Evolutionary conservation across 2,113 vertebrate genomes (phyloP).

Genomic region (Chauna torquata): DNA sequence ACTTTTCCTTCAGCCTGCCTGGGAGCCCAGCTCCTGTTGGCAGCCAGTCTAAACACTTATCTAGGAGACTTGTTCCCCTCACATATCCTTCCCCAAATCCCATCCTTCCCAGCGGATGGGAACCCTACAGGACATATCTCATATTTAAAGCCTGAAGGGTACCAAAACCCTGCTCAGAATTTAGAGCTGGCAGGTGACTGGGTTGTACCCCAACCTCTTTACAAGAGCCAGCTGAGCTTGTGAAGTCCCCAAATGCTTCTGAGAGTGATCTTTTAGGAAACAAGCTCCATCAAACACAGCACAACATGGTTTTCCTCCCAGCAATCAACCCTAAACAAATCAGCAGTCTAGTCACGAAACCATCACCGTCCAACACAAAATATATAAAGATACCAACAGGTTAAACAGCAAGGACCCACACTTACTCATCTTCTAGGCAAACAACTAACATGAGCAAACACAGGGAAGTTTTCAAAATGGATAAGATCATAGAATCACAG

Average conservation of each 20-base stretch:
- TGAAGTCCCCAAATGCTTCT: not conserved
- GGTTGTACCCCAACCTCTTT: not conserved
- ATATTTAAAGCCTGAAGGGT: not conserved
- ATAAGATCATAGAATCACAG: not conserved
- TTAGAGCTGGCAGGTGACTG: not conserved
- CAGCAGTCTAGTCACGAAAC: not conserved
- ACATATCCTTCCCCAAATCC: not conserved
- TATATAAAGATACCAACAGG: fast-evolving
- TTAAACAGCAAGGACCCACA: not conserved
- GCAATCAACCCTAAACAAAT: not conserved
- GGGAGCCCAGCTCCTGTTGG: not conserved
- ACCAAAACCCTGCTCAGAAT: not conserved
- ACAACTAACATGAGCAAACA: not conserved
- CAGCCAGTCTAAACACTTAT: not conserved
- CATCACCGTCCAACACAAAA: not conserved
- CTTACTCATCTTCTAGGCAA: not conserved
- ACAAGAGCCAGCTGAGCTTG: not conserved
- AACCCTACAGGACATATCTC: not conserved
- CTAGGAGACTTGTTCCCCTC: not conserved
- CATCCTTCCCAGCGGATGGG: not conserved
- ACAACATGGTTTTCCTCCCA: not conserved
- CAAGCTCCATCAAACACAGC: not conserved
- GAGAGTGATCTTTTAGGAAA: not conserved
- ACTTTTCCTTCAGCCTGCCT: not conserved
- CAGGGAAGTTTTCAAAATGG: not conserved